A percentile compares a stretch with the other conserved stretches of the same genome.
Conservation (phyloP, 1,140 invertebrate genomes). For the Chironomus tepperi region DNA sequence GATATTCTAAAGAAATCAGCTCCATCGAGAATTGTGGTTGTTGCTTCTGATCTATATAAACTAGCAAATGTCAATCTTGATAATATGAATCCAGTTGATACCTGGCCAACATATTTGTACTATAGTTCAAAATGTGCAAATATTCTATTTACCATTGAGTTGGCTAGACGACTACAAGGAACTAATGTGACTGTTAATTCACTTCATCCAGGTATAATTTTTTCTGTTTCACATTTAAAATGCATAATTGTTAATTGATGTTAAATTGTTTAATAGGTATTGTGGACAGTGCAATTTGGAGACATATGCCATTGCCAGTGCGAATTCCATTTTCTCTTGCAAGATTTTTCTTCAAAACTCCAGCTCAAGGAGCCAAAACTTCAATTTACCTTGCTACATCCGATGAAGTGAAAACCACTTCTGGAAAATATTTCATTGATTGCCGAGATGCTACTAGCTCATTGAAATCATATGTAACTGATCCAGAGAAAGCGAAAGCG, state of each 20-base stretch:
- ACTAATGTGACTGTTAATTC: slow-evolving; percentile 68
- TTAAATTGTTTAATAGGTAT: slow-evolving; percentile 71
- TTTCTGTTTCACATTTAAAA: neutral
- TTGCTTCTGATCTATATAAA: slow-evolving; percentile 67
- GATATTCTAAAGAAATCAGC: slow-evolving; percentile 66
- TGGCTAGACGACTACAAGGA: slow-evolving; percentile 60
- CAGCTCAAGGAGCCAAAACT: slow-evolving; percentile 65
- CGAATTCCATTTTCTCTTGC: slow-evolving; percentile 52
- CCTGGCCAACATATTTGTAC: slow-evolving; percentile 56
- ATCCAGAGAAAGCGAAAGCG: slow-evolving; percentile 59
- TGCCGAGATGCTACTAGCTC: slow-evolving; percentile 48
- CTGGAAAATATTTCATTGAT: slow-evolving; percentile 70
- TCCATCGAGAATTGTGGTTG: slow-evolving; percentile 67
- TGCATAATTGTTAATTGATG: no score
- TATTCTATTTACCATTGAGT: slow-evolving; percentile 67
- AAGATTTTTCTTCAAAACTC: slow-evolving; percentile 55
- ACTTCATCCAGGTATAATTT: slow-evolving; percentile 54
- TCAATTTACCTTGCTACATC: slow-evolving; percentile 60
- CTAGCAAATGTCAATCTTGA: slow-evolving; percentile 58
- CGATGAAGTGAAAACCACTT: slow-evolving; percentile 55
- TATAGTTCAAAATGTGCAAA: slow-evolving; percentile 76
- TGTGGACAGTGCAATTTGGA: slow-evolving; percentile 68
- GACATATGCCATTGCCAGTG: slow-evolving; percentile 55
- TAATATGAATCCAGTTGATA: slow-evolving; percentile 57
- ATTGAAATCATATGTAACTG: slow-evolving; percentile 47